These are phyloP conservation scores for Temnopleurus reevesii DNA, from an alignment of 53 echinoderm and acorn worm genomes.

Conservation along the genomic window DNA sequence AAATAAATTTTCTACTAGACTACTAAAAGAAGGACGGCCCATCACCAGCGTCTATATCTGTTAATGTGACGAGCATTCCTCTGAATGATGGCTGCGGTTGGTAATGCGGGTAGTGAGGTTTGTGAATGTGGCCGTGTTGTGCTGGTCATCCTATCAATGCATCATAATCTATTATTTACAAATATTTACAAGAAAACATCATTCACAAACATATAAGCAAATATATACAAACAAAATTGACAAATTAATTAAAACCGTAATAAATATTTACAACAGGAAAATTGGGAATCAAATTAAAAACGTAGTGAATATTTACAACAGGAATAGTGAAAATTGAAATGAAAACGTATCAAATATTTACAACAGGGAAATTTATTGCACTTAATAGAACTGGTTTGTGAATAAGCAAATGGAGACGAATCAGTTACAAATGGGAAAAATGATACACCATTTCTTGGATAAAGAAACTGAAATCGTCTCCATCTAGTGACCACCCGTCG, in stretches of 20 bases:
- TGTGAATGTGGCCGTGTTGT: not conserved
- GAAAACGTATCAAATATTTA: not conserved
- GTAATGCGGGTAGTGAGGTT: not conserved
- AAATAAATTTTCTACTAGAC: not conserved
- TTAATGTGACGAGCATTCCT: not conserved
- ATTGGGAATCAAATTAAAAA: not conserved
- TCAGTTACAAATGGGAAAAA: not conserved
- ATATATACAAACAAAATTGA: not conserved
- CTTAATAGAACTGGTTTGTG: not conserved
- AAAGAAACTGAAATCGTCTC: slow-evolving; percentile 8
- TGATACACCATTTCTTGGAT: not conserved
- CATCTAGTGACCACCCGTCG: slow-evolving; percentile 32
- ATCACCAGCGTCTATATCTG: not conserved
- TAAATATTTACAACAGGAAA: not conserved
- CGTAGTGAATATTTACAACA: not conserved
- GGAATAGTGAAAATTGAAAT: not conserved
- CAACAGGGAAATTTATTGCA: not conserved
- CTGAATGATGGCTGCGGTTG: not conserved
- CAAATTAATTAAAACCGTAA: not conserved
- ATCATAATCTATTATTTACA: too few species aligned
- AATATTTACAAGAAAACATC: too few species aligned
- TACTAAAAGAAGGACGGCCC: not conserved
- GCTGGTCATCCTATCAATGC: not conserved
- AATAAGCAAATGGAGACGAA: not conserved
- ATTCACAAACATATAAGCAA: not conserved